Conservation (phyloP, 2,888 invertebrate species). For the Morpho deidamia region DNA sequence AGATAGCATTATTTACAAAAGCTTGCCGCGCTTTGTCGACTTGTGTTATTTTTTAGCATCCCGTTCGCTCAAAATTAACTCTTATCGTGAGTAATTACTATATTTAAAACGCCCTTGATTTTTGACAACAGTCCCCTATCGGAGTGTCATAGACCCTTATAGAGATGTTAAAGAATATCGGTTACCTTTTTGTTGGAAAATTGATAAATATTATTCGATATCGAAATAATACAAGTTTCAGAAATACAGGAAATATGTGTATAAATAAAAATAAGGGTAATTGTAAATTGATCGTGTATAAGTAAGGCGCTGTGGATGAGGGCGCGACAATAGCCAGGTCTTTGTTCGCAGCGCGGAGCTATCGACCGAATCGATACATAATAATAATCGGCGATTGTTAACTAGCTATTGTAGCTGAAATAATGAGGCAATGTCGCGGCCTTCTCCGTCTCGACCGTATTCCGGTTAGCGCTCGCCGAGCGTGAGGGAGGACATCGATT, state of each 20-base stretch:
- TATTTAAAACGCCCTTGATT: constrained; percentile 41
- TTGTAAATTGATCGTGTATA: constrained; percentile 48
- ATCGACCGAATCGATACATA: constrained; percentile 51
- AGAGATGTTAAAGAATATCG: constrained; percentile 30
- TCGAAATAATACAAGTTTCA: constrained; percentile 37
- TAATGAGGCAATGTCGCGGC: constrained; percentile 61
- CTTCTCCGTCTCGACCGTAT: constrained; percentile 47
- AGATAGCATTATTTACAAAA: constrained; percentile 73
- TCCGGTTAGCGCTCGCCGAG: constrained; percentile 50
- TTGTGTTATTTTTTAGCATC: constrained; percentile 30
- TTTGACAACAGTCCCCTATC: constrained; percentile 52
- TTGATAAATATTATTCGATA: constrained; percentile 32
- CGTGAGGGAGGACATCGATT: constrained; percentile 49
- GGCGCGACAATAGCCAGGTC: constrained; percentile 43
- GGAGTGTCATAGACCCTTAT: constrained; percentile 10
- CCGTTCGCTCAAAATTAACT: constrained; percentile 34
- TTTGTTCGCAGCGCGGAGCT: constrained; percentile 43
- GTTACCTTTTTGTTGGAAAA: constrained; percentile 29
- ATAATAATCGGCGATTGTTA: constrained; percentile 58
- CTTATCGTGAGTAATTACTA: constrained; percentile 37
- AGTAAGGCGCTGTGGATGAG: constrained; percentile 41
- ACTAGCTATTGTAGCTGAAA: constrained; percentile 55
- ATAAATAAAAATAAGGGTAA: constrained; percentile 44
- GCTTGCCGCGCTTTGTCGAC: constrained; percentile 55
- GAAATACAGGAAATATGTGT: constrained; percentile 38